Evolutionary conservation across 2,113 vertebrate species (phyloP), one percentile per base, ranked within the genome.

Genomic region (Cynocephalus volans): DNA sequence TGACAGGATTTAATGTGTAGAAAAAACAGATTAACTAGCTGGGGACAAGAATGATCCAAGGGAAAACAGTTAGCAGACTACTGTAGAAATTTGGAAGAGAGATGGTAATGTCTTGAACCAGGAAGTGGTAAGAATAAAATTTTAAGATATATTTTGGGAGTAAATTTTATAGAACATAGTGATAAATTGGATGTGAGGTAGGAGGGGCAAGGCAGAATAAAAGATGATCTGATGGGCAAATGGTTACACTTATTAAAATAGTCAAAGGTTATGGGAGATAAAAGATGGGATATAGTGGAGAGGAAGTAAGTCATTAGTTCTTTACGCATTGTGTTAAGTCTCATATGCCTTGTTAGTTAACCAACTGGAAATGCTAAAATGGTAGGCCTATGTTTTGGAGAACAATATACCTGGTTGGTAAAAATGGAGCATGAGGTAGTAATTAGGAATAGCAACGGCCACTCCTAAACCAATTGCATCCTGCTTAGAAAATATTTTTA

Each of bases 401-500:
- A 88, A 83, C 50, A 48, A 36, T 45, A 54, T 45, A n/a, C 21
- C 23, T 69, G 17, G 33, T 76, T 18, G 50, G 19, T 65, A 82
- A 95, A 93, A 94, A 90, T 23, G 41, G 24, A 93, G 12, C 36
- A 79, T 79, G 52, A 83, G 26, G 31, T 41, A 76, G 65, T 69
- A 31, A 76, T 72, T 81, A 82, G 60, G 28, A 97, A 13, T 28
- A 75, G 28, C 54, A 33, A 19, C 11, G 67, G 36, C 13, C 84
- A 2, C 10, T 19, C 64, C 70, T 90, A 82, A 90, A 70, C 18
- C 62, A 82, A 81, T 36, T 54, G 13, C 5, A 72, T 45, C 81
- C 93, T 85, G 23, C 31, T 96, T 48, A 72, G 86, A 91, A 96
- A 87, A 90, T 96, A 67, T 91, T 76, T 52, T 79, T 15, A 65